A percentile compares a stretch with the other conserved stretches of the same genome.
Conservation (phyloP, 2,797 vertebrate species). For the Onychomys leucogaster region DNA sequence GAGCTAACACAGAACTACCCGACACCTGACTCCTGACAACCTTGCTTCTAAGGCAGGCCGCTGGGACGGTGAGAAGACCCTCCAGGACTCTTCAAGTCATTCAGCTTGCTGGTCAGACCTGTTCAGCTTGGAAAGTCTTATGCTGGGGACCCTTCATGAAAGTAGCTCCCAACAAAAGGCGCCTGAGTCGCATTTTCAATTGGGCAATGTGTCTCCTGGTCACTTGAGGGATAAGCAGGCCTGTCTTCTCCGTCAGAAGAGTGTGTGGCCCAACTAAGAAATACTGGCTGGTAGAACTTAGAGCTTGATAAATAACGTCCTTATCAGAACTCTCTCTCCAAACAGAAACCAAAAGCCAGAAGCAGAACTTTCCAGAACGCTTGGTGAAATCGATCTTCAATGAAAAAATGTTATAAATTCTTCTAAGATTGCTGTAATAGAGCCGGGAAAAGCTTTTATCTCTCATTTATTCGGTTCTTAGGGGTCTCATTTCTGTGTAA, state of each 20-base stretch:
- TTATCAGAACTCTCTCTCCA: constrained; percentile 9
- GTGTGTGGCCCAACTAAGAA: background rate
- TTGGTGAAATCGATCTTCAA: constrained; percentile 19
- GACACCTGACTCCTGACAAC: background rate
- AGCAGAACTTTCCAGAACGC: background rate
- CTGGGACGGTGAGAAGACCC: background rate
- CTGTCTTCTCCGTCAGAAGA: background rate
- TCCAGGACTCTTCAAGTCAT: too few species aligned
- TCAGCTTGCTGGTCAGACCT: background rate
- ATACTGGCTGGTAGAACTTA: background rate
- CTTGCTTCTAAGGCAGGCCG: background rate
- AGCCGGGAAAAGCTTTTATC: constrained; percentile 39
- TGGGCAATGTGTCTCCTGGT: background rate
- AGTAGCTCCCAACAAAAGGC: background rate
- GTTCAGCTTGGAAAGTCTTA: background rate
- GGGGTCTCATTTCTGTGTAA: constrained; percentile 32
- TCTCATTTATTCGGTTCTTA: background rate
- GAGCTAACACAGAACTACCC: background rate
- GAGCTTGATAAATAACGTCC: background rate
- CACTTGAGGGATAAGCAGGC: background rate
- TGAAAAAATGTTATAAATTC: constrained; percentile 1
- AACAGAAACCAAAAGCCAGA: background rate
- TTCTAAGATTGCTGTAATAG: constrained; percentile 25
- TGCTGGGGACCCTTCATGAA: background rate
- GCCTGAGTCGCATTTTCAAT: background rate